A percentile compares a stretch with the other conserved stretches of the same genome.
Conservation (phyloP, 1,140 invertebrate species). For the Physella acuta region DNA sequence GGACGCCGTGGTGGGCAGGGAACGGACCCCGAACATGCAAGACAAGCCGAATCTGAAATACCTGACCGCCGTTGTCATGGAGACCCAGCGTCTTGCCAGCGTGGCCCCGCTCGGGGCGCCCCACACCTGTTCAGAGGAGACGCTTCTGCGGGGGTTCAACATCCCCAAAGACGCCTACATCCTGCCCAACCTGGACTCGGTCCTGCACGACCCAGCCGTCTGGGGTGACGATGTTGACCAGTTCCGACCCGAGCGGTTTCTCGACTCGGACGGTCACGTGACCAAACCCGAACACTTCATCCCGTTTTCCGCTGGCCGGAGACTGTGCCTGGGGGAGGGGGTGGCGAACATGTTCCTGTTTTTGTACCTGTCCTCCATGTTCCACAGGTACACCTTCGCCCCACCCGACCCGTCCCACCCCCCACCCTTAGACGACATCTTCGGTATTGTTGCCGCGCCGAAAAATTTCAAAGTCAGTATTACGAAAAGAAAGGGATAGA, state of each 20-base stretch:
- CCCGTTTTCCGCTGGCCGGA: slow-evolving; percentile 25
- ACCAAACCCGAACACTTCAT: slow-evolving; percentile 18
- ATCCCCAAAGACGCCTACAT: slow-evolving; percentile 51
- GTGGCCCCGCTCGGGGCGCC: slow-evolving; percentile 50
- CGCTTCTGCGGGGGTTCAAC: slow-evolving; percentile 43
- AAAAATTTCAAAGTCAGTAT: not conserved
- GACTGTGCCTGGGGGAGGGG: slow-evolving; percentile 30
- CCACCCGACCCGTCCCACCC: not conserved
- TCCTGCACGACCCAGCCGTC: slow-evolving; percentile 45
- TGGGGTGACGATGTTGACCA: slow-evolving; percentile 70
- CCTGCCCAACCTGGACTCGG: slow-evolving; percentile 46
- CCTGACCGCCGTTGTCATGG: slow-evolving; percentile 21
- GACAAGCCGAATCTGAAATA: slow-evolving; percentile 30
- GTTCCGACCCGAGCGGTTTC: slow-evolving; percentile 70
- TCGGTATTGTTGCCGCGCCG: not conserved
- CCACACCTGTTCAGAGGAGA: slow-evolving; percentile 41
- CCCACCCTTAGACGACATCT: not conserved
- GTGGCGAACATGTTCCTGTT: slow-evolving; percentile 31
- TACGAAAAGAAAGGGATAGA: no score
- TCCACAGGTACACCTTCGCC: not conserved
- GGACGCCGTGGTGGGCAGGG: not conserved
- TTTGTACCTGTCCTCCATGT: slow-evolving; percentile 6
- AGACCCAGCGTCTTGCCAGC: slow-evolving; percentile 27
- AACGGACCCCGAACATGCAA: slow-evolving; percentile 21
- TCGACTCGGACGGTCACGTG: slow-evolving; percentile 39